phyloP scores from a whole-genome alignment of 2,113 vertebrate species.

The Mellivora capensis region DNA sequence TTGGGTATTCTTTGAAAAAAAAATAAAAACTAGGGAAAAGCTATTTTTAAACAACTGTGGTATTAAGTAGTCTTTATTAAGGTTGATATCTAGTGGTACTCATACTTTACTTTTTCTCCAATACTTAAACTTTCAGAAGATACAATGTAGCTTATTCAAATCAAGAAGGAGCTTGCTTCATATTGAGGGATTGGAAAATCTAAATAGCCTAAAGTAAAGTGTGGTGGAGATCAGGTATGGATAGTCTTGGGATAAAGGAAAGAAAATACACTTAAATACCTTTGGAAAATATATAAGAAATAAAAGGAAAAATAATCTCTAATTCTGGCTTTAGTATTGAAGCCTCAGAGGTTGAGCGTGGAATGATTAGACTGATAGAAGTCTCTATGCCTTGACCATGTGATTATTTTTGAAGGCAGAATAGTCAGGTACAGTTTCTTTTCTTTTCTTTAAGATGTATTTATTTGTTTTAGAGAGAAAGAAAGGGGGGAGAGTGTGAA shows the following conservation, averaged over 20 bases:
- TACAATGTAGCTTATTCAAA: neutral
- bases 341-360: neutral
- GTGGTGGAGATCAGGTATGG: neutral
- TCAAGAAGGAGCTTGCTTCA: neutral
- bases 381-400: neutral
- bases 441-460: neutral
- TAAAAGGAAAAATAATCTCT: neutral
- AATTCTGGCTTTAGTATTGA: neutral
- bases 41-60: neutral
- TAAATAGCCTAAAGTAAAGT: neutral
- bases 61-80: neutral
- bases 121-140: neutral
- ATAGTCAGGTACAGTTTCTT: neutral
- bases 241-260: rapidly evolving
- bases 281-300: neutral
- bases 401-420: neutral
- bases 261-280: neutral
- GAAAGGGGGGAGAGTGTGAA: neutral
- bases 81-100: neutral
- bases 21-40: neutral
- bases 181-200: neutral
- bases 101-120: neutral
- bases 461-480: neutral
- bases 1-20: conserved; percentile 7
- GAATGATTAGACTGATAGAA: neutral